Conservation (phyloP, 2,113 vertebrate genomes). For the Echinops telfairi region DNA sequence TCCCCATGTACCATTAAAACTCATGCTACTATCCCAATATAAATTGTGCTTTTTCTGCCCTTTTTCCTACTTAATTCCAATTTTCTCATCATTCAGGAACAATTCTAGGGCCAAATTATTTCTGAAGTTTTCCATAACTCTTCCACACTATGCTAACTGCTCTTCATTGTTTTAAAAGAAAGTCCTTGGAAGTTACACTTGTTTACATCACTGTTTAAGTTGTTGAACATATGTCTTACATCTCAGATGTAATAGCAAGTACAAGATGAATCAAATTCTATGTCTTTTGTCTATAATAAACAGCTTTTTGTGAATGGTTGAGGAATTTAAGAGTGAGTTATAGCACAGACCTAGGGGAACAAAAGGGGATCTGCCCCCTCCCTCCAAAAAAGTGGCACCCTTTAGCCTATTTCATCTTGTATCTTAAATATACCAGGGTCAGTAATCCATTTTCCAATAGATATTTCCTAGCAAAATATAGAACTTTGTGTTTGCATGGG, state of each 20-base stretch:
- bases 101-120: not conserved
- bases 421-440: not conserved
- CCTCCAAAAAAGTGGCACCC: not conserved
- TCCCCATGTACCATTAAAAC: not conserved
- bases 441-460: not conserved
- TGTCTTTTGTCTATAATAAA: slow-evolving; percentile 1
- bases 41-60: not conserved
- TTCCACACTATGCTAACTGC: slow-evolving; percentile 4
- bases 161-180: not conserved
- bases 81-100: not conserved
- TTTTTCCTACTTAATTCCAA: slow-evolving; percentile 1
- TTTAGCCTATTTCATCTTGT: not conserved
- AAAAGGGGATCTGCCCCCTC: not conserved
- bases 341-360: not conserved
- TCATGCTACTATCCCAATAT: not conserved
- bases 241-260: slow-evolving; percentile 11
- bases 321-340: not conserved
- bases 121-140: not conserved
- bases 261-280: not conserved
- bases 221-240: not conserved
- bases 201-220: slow-evolving; percentile 39
- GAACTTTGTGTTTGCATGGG: not conserved
- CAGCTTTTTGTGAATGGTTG: not conserved
- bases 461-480: not conserved
- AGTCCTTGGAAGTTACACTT: slow-evolving; percentile 8